Base-by-base conservation (phyloP, 2,888 invertebrate species). In the Augochlorella aurata region DNA sequence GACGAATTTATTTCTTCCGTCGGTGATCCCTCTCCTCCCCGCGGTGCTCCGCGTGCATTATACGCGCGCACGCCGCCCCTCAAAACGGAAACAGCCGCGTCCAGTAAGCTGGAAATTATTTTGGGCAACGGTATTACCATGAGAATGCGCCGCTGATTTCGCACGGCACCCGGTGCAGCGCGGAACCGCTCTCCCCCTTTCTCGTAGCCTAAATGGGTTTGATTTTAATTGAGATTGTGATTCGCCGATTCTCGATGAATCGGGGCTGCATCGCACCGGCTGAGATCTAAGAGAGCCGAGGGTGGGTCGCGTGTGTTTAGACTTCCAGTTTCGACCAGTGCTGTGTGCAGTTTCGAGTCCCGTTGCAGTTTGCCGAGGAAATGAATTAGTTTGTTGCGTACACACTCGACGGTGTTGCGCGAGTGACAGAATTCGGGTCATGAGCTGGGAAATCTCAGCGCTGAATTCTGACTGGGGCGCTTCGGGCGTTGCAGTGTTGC, bases 1-100 rank as follows among this genome's bases (percentile, higher is more conserved):
- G 74, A 74, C 82, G 78, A 86, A 88, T 87, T 87, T 87, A 87
- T 88, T 81, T 86, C 81, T 86, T 85, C 86, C 85, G 85, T 82
- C 77, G 52, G 74, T 81, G 83, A 79, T 77, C 75, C 67, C 79
- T 79, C 75, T 75, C 75, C 38, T 38, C 69, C 63, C 61, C 79
- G 63, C 77, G 63, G 47, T 73, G 75, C 52, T 66, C 69, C 81
- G 68, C 75, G 50, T 74, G 81, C 71, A 82, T 82, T 82, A 79
- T 79, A 79, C 75, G 77, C 73, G 61, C 45, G 52, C 65, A 52
- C 63, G 52, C 52, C 63, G 74, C 24, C 58, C 38, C 67, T 65
- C 75, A 63, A 77, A 82, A 80, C 84, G 77, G 78, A 86, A 86
- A 74, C 76, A 73, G 74, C 81, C 79, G 78, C 68, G 77, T 61